Conservation (phyloP, 2,113 vertebrate species). For the Phalacrocorax brasilianus region DNA sequence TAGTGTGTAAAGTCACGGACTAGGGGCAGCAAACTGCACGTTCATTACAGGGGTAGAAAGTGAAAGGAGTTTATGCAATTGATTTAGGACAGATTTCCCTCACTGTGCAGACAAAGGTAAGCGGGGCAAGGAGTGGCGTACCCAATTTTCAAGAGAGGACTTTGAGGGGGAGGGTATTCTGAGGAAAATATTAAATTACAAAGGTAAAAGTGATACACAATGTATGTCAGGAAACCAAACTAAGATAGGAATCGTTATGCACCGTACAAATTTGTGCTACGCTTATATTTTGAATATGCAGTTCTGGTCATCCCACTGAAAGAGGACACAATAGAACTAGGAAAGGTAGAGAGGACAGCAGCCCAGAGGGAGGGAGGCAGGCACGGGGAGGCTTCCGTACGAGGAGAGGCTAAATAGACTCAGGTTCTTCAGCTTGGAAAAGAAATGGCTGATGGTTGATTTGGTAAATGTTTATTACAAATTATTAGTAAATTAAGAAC, state of each 20-base stretch:
- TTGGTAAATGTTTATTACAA: not conserved
- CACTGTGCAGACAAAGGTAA: conserved; percentile 24
- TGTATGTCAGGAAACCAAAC: not conserved
- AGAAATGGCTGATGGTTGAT: not conserved
- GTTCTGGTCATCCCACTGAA: not conserved
- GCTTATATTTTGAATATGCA: fast-evolving
- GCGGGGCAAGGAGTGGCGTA: not conserved
- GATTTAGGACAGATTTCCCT: not conserved
- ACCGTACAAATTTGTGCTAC: not conserved
- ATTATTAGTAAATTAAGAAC: not conserved
- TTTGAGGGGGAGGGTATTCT: too few species aligned
- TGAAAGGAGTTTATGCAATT: fast-evolving
- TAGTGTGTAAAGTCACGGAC: fast-evolving
- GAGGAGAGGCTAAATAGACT: not conserved
- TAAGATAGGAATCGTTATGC: not conserved
- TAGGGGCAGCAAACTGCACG: not conserved
- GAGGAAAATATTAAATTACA: not conserved
- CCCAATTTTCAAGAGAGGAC: not conserved
- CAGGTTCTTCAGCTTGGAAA: not conserved
- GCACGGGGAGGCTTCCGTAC: not conserved
- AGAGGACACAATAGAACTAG: not conserved
- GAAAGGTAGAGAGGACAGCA: not conserved
- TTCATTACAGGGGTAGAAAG: not conserved
- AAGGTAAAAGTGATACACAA: not conserved
- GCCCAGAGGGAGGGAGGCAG: not conserved